These are phyloP conservation scores for Junco hyemalis DNA, from an alignment of 2,113 vertebrate genomes.

Conservation along the genomic window DNA sequence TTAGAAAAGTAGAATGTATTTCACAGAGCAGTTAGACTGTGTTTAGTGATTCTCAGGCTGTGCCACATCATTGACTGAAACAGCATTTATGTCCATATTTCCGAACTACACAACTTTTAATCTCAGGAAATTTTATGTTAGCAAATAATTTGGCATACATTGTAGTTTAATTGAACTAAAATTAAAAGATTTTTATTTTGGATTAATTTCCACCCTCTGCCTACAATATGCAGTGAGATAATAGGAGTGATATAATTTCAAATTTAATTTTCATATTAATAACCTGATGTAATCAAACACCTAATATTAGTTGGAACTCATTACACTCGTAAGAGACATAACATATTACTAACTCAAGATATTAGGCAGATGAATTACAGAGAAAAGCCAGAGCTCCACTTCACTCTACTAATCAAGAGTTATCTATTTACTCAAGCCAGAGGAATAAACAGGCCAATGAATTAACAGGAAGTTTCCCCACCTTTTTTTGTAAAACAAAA, in stretches of 20 bases:
- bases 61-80: neutral
- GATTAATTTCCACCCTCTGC: neutral
- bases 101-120: neutral
- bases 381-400: neutral
- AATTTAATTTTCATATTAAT: neutral
- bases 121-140: neutral
- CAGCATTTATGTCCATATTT: neutral
- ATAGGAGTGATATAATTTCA: neutral
- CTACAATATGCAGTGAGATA: neutral
- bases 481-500: neutral
- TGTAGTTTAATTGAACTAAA: neutral
- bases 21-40: neutral
- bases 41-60: neutral
- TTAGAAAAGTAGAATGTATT: neutral
- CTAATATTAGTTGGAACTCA: neutral
- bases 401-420: neutral
- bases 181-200: neutral
- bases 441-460: neutral
- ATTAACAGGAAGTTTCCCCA: neutral
- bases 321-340: neutral
- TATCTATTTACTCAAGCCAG: neutral
- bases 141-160: neutral
- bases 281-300: neutral
- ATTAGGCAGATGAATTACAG: neutral
- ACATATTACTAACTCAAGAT: neutral